phyloP scores from a whole-genome alignment of 2,888 invertebrate species.

The Monopis laevigella region DNA sequence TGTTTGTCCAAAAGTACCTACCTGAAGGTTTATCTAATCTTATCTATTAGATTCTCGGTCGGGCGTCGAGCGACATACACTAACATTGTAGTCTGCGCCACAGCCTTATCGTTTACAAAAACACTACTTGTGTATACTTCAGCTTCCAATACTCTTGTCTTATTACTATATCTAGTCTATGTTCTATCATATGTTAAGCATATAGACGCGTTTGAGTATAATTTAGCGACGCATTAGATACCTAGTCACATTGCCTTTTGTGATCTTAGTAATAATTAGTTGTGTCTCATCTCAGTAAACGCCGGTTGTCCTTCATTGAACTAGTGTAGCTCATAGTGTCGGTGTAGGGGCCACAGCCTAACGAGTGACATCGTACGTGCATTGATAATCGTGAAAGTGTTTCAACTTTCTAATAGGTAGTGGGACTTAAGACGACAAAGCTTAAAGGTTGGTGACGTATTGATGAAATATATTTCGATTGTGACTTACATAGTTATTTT shows the following conservation, averaged over 20 bases:
- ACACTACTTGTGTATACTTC: not conserved
- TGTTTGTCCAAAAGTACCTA: not conserved
- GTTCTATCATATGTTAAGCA: not conserved
- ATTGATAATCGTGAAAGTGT: constrained; percentile 5
- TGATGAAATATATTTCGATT: no score
- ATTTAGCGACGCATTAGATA: constrained; percentile 17
- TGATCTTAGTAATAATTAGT: constrained; percentile 21
- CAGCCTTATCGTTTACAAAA: not conserved
- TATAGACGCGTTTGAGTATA: no score
- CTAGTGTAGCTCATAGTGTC: constrained; percentile 2
- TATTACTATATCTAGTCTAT: constrained; percentile 1
- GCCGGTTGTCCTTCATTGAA: constrained; percentile 26
- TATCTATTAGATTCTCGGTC: constrained; percentile 21
- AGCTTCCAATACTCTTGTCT: not conserved
- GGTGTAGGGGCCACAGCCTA: constrained; percentile 3
- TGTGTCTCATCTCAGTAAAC: constrained; percentile 23
- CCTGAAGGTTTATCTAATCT: constrained; percentile 21
- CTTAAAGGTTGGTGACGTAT: no score
- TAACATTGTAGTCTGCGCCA: no score
- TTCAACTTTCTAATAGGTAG: constrained; percentile 11
- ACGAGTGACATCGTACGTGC: constrained; percentile 7
- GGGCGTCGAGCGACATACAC: no score
- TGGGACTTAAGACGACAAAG: no score
- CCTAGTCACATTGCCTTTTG: constrained; percentile 25
- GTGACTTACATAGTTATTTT: no score